Conservation (phyloP, 2,113 vertebrate genomes). For the Tetrax tetrax region DNA sequence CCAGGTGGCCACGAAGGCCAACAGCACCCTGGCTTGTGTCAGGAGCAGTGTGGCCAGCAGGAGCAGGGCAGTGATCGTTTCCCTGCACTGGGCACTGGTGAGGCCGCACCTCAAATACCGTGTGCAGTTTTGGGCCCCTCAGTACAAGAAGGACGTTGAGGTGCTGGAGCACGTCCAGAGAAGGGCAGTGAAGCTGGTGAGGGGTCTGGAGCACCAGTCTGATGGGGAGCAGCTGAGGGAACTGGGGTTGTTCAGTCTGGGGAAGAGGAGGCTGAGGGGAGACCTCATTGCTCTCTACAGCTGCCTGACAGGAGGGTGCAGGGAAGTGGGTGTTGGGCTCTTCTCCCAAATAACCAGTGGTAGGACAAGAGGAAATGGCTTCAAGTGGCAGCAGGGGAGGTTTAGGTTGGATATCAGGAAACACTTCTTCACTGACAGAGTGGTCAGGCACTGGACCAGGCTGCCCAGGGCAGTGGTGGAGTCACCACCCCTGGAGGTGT, state of each 20-base stretch:
- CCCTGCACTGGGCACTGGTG: not conserved
- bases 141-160: not conserved
- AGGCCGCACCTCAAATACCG: accelerated
- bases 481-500: too few species aligned
- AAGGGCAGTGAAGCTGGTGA: accelerated
- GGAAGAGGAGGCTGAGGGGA: not conserved
- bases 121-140: not conserved
- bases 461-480: too few species aligned
- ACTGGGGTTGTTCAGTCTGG: not conserved
- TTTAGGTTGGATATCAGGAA: too few species aligned
- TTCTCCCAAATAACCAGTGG: too few species aligned
- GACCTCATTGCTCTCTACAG: accelerated
- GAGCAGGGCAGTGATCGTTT: accelerated
- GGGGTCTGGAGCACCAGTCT: not conserved
- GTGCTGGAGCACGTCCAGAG: accelerated
- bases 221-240: accelerated
- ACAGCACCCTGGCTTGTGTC: not conserved
- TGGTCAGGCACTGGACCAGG: too few species aligned
- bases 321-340: not conserved
- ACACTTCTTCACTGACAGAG: too few species aligned
- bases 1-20: not conserved
- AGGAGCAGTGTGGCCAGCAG: not conserved
- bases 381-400: too few species aligned
- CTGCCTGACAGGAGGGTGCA: not conserved
- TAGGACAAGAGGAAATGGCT: too few species aligned